Conservation (phyloP, 2,888 invertebrate genomes). For the Limnephilus auricula region DNA sequence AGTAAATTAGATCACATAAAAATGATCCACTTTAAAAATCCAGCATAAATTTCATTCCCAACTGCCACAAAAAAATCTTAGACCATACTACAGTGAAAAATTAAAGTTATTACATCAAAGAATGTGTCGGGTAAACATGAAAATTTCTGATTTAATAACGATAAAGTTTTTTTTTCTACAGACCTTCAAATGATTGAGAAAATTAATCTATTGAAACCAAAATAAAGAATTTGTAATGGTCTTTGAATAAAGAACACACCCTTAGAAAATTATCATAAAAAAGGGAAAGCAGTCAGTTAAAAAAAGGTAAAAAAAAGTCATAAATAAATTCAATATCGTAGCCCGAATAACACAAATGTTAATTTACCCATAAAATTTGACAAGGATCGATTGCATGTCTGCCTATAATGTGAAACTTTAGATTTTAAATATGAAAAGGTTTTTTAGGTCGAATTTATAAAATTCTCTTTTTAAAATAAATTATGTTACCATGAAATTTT, state of each 20-base stretch:
- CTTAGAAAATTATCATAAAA: not conserved
- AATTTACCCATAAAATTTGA: not conserved
- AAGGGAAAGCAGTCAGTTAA: not conserved
- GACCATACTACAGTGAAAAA: not conserved
- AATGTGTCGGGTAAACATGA: too few species aligned
- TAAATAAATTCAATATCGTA: not conserved
- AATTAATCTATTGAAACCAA: too few species aligned
- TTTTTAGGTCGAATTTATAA: not conserved
- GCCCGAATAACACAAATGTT: not conserved
- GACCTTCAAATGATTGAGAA: too few species aligned
- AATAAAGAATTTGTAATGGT: too few species aligned
- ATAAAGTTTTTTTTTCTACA: not conserved
- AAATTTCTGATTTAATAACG: too few species aligned
- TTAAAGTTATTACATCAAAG: not conserved
- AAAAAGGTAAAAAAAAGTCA: not conserved
- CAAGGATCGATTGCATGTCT: not conserved
- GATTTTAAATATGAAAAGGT: not conserved
- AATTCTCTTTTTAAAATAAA: not conserved
- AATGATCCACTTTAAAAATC: not conserved
- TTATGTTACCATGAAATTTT: not conserved
- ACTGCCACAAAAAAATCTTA: not conserved
- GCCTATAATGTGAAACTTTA: not conserved
- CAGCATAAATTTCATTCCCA: not conserved
- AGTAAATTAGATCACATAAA: too few species aligned
- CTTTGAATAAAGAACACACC: too few species aligned